Percentiles rank a stretch among this genome's conserved stretches.
Conservation (phyloP, 1,140 invertebrate genomes). For the Hylaeus anthracinus region DNA sequence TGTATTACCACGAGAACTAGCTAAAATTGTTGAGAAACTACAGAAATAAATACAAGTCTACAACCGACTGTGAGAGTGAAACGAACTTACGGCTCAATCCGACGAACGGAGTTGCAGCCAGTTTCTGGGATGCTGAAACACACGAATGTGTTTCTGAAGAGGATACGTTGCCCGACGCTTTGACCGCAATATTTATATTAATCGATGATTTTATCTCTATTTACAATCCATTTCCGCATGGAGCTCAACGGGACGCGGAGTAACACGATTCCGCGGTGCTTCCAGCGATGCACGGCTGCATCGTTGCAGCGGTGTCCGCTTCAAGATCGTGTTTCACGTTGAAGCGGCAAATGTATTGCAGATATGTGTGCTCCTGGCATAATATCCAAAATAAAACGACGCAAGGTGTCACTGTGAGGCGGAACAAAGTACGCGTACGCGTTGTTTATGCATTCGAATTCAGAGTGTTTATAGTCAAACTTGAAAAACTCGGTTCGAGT, state of each 20-base stretch:
- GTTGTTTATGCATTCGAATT: constrained; percentile 12
- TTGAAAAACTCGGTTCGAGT: no score
- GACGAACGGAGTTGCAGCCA: not conserved
- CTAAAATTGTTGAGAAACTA: no score
- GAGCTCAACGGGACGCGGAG: not conserved
- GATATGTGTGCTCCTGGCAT: constrained; percentile 39
- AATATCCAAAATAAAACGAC: constrained; percentile 42
- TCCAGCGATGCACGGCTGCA: constrained; percentile 10
- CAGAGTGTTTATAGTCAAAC: constrained; percentile 18
- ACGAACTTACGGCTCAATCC: not conserved
- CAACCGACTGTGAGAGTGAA: no score
- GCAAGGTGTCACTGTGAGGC: constrained; percentile 12
- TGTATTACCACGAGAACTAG: no score
- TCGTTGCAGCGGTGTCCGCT: not conserved
- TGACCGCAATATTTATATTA: constrained; percentile 26
- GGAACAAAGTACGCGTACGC: constrained; percentile 9
- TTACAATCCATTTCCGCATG: constrained; percentile 32
- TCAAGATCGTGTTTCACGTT: constrained; percentile 41
- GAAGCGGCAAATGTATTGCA: constrained; percentile 28
- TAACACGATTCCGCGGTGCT: constrained; percentile 39
- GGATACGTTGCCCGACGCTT: not conserved
- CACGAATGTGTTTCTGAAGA: not conserved
- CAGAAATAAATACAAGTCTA: not conserved
- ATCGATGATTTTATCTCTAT: constrained; percentile 19
- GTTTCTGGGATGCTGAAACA: not conserved